A percentile compares a stretch with the other conserved stretches of the same genome.
These are phyloP conservation scores for Yponomeuta plumbellus DNA, from an alignment of 2,888 invertebrate genomes.

Conservation along the genomic window DNA sequence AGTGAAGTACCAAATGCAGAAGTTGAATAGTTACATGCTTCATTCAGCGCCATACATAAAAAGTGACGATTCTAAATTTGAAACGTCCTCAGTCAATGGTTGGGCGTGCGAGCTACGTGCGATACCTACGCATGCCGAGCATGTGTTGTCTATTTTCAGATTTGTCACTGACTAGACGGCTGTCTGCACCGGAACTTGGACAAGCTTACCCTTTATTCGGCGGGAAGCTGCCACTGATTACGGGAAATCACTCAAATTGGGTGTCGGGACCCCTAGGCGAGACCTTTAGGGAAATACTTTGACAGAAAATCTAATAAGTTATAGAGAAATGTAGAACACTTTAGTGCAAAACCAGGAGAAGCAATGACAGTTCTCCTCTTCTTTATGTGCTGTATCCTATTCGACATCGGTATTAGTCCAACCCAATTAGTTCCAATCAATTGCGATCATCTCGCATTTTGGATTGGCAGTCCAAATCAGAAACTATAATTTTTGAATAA, in stretches of 20 bases:
- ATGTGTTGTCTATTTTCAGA: constrained; percentile 63
- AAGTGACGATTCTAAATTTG: constrained; percentile 66
- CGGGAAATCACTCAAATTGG: constrained; percentile 30
- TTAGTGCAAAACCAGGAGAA: too few species aligned
- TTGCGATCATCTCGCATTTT: too few species aligned
- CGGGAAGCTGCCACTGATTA: constrained; percentile 33
- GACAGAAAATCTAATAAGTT: too few species aligned
- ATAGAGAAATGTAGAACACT: too few species aligned
- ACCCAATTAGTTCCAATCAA: too few species aligned
- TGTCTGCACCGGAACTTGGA: constrained; percentile 60
- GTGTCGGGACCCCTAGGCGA: not conserved
- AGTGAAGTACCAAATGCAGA: constrained; percentile 28
- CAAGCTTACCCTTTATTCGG: constrained; percentile 50
- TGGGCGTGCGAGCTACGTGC: constrained; percentile 61
- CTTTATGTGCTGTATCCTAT: too few species aligned
- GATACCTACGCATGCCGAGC: constrained; percentile 1
- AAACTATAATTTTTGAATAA: not conserved
- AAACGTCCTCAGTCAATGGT: constrained; percentile 72
- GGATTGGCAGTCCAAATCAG: too few species aligned
- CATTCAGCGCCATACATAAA: constrained; percentile 65
- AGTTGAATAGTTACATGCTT: constrained; percentile 55
- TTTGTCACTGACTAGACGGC: constrained; percentile 56
- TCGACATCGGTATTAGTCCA: too few species aligned
- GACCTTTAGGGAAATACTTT: too few species aligned
- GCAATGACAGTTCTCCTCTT: too few species aligned